These are phyloP conservation scores for Epicampocera succincta DNA, from an alignment of 2,888 invertebrate genomes.

Conservation along the genomic window DNA sequence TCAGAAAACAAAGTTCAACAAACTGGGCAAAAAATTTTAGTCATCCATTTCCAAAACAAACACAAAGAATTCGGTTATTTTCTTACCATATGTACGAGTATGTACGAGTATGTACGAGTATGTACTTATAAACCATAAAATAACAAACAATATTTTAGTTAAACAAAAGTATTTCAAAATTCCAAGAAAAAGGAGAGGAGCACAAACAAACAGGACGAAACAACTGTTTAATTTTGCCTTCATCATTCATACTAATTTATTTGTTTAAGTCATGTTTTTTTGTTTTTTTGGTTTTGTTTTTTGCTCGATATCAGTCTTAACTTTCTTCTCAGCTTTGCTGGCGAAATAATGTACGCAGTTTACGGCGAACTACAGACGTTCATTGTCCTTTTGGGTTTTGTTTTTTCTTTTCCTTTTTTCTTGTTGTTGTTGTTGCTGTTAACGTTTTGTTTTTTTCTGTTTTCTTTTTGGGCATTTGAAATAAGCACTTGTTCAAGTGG, in stretches of 20 bases:
- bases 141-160: conserved; percentile 36
- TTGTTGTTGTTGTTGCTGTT: not conserved
- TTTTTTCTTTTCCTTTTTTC: too few relatives aligned
- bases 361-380: conserved; percentile 52
- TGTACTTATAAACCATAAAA: conserved; percentile 19
- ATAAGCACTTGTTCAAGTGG: conserved; percentile 27
- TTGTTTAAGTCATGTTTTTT: conserved; percentile 46
- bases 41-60: conserved; percentile 24
- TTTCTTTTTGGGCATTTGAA: conserved; percentile 36
- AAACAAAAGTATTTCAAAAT: conserved; percentile 20
- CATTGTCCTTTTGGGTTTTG: conserved; percentile 61
- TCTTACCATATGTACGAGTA: conserved; percentile 2
- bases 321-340: not conserved
- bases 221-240: conserved; percentile 50
- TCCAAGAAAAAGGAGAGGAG: conserved; percentile 2
- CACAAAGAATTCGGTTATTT: conserved; percentile 52
- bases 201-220: conserved; percentile 46
- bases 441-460: not conserved
- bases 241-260: conserved; percentile 53
- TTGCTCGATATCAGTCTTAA: conserved; percentile 2
- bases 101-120: conserved; percentile 10
- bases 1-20: conserved; percentile 59
- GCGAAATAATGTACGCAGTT: conserved; percentile 42
- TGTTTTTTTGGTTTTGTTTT: too few relatives aligned
- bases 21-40: conserved; percentile 38